Evolutionary conservation across 2,888 invertebrate species (phyloP).

Genomic region (Ophion costatus): DNA sequence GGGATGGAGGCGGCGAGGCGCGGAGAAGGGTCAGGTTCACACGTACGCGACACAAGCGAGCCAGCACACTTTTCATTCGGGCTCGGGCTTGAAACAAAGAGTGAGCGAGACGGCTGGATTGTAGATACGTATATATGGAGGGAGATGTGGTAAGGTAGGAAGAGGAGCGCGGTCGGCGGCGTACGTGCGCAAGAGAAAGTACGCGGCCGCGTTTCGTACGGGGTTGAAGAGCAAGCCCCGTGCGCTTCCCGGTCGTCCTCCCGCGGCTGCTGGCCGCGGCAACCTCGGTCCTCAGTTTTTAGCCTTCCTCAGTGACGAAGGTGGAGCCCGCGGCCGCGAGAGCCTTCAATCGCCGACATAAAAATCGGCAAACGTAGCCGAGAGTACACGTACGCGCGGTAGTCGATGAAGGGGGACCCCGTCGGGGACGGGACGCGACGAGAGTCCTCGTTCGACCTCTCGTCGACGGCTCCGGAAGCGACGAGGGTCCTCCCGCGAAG

Average conservation of each 20-base stretch:
- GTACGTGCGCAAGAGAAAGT: constrained; percentile 53
- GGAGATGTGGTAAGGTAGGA: not conserved
- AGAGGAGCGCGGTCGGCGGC: not conserved
- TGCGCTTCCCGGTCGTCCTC: constrained; percentile 43
- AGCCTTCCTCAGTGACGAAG: constrained; percentile 66
- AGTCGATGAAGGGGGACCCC: constrained; percentile 45
- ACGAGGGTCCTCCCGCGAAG: constrained; percentile 48
- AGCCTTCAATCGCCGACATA: not conserved
- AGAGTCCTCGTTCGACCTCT: not conserved
- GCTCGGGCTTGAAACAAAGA: constrained; percentile 50
- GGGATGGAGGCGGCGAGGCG: not conserved
- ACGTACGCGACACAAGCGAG: not conserved
- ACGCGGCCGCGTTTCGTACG: constrained; percentile 42
- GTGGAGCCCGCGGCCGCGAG: constrained; percentile 31
- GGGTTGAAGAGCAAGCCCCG: constrained; percentile 51
- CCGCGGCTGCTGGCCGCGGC: constrained; percentile 51
- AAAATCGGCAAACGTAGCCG: not conserved
- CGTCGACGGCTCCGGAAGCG: constrained; percentile 26
- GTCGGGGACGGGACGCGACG: constrained; percentile 36
- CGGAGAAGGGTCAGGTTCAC: constrained; percentile 55
- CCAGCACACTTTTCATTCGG: constrained; percentile 38
- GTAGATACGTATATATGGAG: not conserved
- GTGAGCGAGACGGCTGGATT: constrained; percentile 24
- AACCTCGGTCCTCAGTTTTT: constrained; percentile 64
- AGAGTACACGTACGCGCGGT: not conserved